These are phyloP conservation scores for Anoplopoma fimbria DNA, from an alignment of 2,113 vertebrate species.

Conservation along the genomic window DNA sequence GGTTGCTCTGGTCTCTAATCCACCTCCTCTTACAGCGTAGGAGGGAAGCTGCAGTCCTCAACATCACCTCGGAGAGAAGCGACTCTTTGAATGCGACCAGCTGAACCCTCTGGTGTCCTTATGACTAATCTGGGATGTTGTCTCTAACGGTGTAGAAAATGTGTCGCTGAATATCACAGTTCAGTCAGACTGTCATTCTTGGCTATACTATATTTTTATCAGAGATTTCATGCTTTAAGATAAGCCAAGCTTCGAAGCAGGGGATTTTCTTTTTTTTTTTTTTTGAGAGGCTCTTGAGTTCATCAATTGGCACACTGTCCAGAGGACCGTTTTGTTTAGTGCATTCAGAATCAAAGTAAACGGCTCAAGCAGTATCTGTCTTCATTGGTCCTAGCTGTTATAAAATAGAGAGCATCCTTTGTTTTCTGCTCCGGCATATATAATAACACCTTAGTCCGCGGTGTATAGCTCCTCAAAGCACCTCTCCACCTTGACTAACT, in stretches of 20 bases:
- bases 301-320: background rate
- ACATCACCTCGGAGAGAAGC: slow-evolving; percentile 56
- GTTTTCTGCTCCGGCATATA: slow-evolving; percentile 62
- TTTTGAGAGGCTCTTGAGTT: slow-evolving; percentile 7
- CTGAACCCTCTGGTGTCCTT: slow-evolving; percentile 41
- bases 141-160: slow-evolving; percentile 38
- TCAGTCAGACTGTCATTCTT: slow-evolving; percentile 9
- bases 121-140: slow-evolving; percentile 36
- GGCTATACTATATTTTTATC: background rate
- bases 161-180: slow-evolving; percentile 8
- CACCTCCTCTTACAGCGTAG: slow-evolving; percentile 50
- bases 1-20: slow-evolving; percentile 69
- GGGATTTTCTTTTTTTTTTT: background rate
- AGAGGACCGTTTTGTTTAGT: slow-evolving; percentile 14
- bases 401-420: slow-evolving; percentile 52
- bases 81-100: slow-evolving; percentile 40
- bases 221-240: slow-evolving; percentile 14
- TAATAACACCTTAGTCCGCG: slow-evolving; percentile 57
- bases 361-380: slow-evolving; percentile 1
- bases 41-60: slow-evolving; percentile 50
- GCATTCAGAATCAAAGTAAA: slow-evolving; percentile 17
- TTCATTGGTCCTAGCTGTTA: slow-evolving; percentile 27
- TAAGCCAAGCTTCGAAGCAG: background rate
- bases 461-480: slow-evolving; percentile 72
- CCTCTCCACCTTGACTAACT: slow-evolving; percentile 79